Evolutionary conservation across 1,140 invertebrate species (phyloP).

Genomic region (Drosophila lacertosa): DNA sequence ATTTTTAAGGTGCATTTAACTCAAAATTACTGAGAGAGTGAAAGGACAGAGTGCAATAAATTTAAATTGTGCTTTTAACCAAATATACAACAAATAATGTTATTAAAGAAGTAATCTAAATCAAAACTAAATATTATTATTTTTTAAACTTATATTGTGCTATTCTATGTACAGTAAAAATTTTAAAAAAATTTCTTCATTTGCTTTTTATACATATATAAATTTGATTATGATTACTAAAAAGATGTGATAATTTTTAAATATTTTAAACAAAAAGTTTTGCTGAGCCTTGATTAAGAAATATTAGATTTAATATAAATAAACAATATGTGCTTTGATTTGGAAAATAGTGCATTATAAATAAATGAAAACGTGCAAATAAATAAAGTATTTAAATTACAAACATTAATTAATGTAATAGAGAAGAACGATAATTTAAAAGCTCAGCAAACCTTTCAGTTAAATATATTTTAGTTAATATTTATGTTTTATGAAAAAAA

Average conservation of each 20-base stretch:
- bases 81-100: neutral
- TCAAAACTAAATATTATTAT: neutral
- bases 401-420: neutral
- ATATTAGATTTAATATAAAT: neutral
- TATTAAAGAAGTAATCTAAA: neutral
- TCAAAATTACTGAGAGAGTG: neutral
- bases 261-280: neutral
- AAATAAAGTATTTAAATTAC: neutral
- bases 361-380: neutral
- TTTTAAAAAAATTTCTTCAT: neutral
- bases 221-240: constrained; percentile 1
- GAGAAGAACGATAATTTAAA: neutral
- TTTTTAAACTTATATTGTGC: neutral
- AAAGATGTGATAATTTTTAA: neutral
- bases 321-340: neutral
- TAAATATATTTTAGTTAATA: neutral
- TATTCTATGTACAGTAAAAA: constrained; percentile 10
- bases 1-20: constrained; percentile 29
- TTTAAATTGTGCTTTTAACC: constrained; percentile 2
- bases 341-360: neutral
- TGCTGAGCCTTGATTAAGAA: neutral
- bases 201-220: constrained; percentile 10
- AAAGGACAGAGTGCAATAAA: neutral
- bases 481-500: no score
- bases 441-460: neutral